A percentile compares a stretch with the other conserved stretches of the same genome.
Evolutionary conservation across 2,888 invertebrate species (phyloP).

Genomic region (Ctena decussata): DNA sequence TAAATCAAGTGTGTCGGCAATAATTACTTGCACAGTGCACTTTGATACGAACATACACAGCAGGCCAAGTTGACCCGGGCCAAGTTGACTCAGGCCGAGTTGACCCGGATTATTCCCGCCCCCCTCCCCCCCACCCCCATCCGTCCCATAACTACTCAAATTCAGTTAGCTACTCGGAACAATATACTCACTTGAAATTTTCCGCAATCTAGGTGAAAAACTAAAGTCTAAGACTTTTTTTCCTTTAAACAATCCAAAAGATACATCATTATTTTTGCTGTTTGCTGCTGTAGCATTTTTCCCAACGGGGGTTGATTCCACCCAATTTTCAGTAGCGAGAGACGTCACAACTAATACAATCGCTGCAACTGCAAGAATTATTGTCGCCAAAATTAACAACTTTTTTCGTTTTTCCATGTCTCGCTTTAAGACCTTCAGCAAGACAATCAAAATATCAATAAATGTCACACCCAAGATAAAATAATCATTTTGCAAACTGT

Average conservation of each 20-base stretch:
- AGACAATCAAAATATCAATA: not conserved
- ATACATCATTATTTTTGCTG: constrained; percentile 65
- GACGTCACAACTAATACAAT: constrained; percentile 93
- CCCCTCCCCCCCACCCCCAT: too few species aligned
- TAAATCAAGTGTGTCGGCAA: too few species aligned
- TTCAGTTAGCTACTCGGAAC: too few species aligned
- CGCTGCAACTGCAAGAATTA: constrained; percentile 92
- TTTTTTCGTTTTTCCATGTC: constrained; percentile 91
- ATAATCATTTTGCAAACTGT: not conserved
- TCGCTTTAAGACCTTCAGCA: not conserved
- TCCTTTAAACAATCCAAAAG: constrained; percentile 96
- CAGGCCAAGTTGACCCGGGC: too few species aligned
- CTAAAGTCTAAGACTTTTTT: constrained; percentile 93
- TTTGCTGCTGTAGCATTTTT: constrained; percentile 57
- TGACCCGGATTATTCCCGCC: too few species aligned
- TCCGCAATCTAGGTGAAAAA: constrained; percentile 92
- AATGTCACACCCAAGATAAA: constrained; percentile 6
- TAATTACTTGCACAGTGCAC: too few species aligned
- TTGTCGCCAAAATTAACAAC: constrained; percentile 93
- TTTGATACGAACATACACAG: too few species aligned
- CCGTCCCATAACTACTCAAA: too few species aligned
- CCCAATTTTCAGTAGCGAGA: constrained; percentile 95
- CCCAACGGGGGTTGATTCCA: constrained; percentile 91
- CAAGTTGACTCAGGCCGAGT: too few species aligned
- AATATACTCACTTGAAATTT: constrained; percentile 88